Conservation (phyloP, 2,797 vertebrate genomes). For the Micromesistius poutassou region DNA sequence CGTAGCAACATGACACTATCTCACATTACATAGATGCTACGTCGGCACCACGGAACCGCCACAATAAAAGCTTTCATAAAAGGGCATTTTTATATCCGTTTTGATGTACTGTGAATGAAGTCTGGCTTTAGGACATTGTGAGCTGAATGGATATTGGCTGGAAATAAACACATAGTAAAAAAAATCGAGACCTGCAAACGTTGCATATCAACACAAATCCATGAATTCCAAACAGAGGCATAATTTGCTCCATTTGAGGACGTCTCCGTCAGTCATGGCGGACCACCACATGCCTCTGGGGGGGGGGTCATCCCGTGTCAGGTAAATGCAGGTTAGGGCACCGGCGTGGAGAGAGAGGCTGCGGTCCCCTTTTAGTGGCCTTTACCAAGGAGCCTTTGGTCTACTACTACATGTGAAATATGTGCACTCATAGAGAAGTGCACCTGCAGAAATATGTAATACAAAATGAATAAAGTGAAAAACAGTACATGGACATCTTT, state of each 20-base stretch:
- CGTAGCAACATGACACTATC: neutral
- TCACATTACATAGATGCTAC: neutral
- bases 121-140: neutral
- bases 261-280: neutral
- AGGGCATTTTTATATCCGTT: neutral
- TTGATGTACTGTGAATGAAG: neutral
- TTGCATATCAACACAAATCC: neutral
- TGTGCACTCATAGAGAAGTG: neutral
- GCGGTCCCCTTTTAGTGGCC: neutral
- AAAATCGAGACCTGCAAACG: neutral
- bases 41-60: neutral
- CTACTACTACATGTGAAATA: neutral
- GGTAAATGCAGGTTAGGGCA: neutral
- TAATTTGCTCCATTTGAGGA: neutral
- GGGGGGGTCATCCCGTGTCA: neutral
- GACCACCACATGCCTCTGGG: neutral
- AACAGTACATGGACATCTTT: neutral
- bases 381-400: neutral
- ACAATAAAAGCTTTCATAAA: neutral
- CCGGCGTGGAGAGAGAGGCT: neutral
- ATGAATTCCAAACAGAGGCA: neutral
- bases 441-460: neutral
- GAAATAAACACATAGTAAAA: neutral
- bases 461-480: neutral
- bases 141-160: neutral